Evolutionary conservation across 1,140 invertebrate genomes (phyloP), one percentile per base, ranked within the genome.

Genomic region (Glomeris maerens): DNA sequence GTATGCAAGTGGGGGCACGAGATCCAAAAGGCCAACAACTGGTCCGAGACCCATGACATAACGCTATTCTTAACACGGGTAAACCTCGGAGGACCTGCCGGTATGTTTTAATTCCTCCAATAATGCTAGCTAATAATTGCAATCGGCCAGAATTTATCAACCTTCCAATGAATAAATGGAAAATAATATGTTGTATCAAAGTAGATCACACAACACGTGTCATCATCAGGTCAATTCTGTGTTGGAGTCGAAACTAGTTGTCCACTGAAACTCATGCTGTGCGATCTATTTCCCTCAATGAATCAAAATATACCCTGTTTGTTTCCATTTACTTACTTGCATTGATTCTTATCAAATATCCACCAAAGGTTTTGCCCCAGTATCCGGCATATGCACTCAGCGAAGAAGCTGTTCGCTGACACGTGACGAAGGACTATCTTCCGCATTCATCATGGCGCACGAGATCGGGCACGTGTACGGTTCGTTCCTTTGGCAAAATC

Each of bases 391-490:
- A 31, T 87, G 83, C 62, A 74, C 83, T 54, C 73, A 77, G 0
- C 66, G 71, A 10, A 62, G 82, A 7, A 83, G 80, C n/a, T 84
- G 82, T 49, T 78, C 82, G 2, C 69, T 84, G 5, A 81, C 80
- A 62, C 72, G 77, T 28, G 83, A 87, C 58, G 82, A 85, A 62
- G 83, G 83, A 0, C 71, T 85, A 23, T 82, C 80, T 7, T 83
- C 81, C 45, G 80, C 81, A 2, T 85, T 87, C 61, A 82, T 85
- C 52, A 80, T 85, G 14, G 82, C 83, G 0, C 83, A 87, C 61
- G 83, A 85, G 67, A 72, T 84, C 52, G 83, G 77, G 0, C 83
- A 87, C 62, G 72, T 84, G 83, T 84, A 69, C 74, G 77, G 72
- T 5, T 17, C 20, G 25, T 4, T 42, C 4, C 10, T 42, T 36